These are phyloP conservation scores for Rhodeus uyekii DNA, from an alignment of 2,797 vertebrate genomes.

Conservation along the genomic window DNA sequence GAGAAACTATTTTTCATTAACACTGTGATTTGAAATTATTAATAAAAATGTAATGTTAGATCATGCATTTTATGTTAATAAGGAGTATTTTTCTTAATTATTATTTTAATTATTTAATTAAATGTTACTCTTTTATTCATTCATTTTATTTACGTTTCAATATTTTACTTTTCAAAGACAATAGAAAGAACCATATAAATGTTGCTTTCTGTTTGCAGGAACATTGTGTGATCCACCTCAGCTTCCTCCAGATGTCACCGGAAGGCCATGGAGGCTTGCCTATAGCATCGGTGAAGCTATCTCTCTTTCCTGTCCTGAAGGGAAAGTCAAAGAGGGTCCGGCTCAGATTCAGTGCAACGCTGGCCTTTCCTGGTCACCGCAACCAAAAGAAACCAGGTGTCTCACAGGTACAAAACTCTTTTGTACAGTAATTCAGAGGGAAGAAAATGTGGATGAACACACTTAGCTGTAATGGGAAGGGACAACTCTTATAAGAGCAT, in stretches of 20 bases:
- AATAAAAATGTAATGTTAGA: not conserved
- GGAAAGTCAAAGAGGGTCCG: conserved; percentile 69
- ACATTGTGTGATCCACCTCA: conserved; percentile 74
- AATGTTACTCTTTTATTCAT: not conserved
- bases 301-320: conserved; percentile 76
- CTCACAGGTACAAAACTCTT: conserved; percentile 70
- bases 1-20: not conserved
- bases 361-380: conserved; percentile 89
- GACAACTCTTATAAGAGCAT: not conserved
- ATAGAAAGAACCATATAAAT: not conserved
- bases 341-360: conserved; percentile 77
- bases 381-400: conserved; percentile 70
- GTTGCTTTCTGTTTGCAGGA: conserved; percentile 67
- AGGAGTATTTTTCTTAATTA: not conserved
- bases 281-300: conserved; percentile 85
- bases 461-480: not conserved
- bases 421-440: not conserved
- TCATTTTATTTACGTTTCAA: not conserved
- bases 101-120: not conserved
- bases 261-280: conserved; percentile 70
- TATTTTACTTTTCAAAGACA: not conserved
- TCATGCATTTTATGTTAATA: not conserved
- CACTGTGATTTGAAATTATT: not conserved
- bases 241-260: conserved; percentile 67
- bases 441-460: not conserved